Percentiles rank a stretch among this genome's conserved stretches.
Conservation (phyloP, 2,797 vertebrate genomes). For the Hemibagrus guttatus region DNA sequence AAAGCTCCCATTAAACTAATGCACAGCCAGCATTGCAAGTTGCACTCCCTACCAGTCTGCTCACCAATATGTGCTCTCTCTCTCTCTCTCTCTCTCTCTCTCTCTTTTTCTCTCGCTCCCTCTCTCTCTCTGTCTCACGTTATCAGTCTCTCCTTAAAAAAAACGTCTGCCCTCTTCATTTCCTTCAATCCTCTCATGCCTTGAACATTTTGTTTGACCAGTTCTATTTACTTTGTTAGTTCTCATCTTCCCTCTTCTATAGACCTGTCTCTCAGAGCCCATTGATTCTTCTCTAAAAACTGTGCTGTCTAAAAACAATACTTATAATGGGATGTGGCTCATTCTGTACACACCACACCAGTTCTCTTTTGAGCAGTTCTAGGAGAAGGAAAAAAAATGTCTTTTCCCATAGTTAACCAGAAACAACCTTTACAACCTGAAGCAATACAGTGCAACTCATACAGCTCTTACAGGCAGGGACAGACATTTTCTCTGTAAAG, state of each 20-base stretch:
- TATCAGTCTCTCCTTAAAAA: conserved; percentile 21
- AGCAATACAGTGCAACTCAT: conserved; percentile 23
- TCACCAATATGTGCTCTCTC: conserved; percentile 42
- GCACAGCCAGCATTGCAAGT: conserved; percentile 68
- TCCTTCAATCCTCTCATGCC: conserved; percentile 17
- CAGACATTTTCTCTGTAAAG: conserved; percentile 46
- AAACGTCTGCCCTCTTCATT: conserved; percentile 36
- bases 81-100: conserved; percentile 21
- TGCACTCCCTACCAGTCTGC: conserved; percentile 47
- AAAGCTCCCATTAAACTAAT: conserved; percentile 77
- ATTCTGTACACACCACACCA: conserved; percentile 8
- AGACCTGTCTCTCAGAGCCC: conserved; percentile 4
- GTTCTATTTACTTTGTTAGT: conserved; percentile 26
- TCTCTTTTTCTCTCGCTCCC: not conserved
- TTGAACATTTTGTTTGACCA: conserved; percentile 38
- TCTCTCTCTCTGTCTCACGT: not conserved
- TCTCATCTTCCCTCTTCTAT: conserved; percentile 15
- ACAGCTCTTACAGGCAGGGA: conserved; percentile 30
- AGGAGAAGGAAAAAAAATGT: not conserved
- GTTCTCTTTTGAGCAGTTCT: not conserved
- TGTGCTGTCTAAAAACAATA: conserved; percentile 6
- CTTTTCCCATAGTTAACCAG: conserved; percentile 47
- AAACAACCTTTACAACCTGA: conserved; percentile 36
- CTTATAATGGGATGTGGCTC: not conserved
- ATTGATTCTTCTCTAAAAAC: conserved; percentile 2